Base-by-base conservation (phyloP, 2,113 vertebrate genomes). In the Aptenodytes forsteri region DNA sequence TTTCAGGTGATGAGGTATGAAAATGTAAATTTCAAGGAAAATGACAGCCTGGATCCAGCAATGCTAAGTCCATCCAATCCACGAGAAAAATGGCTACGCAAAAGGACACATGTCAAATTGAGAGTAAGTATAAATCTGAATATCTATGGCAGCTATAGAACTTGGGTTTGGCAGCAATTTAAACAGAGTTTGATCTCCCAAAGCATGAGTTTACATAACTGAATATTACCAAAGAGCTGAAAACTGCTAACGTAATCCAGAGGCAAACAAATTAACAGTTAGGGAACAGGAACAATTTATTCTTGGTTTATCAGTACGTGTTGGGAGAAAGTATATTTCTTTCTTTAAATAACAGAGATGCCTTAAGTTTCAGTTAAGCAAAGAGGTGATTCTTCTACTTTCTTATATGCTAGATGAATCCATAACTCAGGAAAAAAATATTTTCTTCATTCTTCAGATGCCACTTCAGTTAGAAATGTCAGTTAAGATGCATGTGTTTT, bases 61-160 rank as follows among this genome's bases (percentile, higher is more conserved):
- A 97, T 98, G 0, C 98, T 99, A 91, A 99, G 98, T 32, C 99
- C 98, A 1, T 98, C 99, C 65, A 99, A 99, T 92, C 98, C 99
- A 16, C 98, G 99, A 4, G 99, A 99, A 93, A 99, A 99, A 94
- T 99, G 99, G 99, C 98, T 99, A 40, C 98, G 99, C 22, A 99
- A 99, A 96, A 98, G 99, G 96, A 99, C 99, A 11, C 99, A 99
- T 44, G 99, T 99, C 97, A 99, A 99, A 93, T 96, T 99, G 85
- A 98, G 99, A 98, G 99, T 99, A 91, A 44, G 97, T 95, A 50
- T 44, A 34, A 58, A 29, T 59, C 56, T 76, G n/a, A 52, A 32
- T 72, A 20, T 40, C 11, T 47, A 2, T 29, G 62, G 42, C 29
- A 94, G 58, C n/a, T 77, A 10, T 34, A 46, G 38, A 58, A 15